Evolutionary conservation across 2,113 vertebrate species (phyloP).

Genomic region (Anhinga anhinga): DNA sequence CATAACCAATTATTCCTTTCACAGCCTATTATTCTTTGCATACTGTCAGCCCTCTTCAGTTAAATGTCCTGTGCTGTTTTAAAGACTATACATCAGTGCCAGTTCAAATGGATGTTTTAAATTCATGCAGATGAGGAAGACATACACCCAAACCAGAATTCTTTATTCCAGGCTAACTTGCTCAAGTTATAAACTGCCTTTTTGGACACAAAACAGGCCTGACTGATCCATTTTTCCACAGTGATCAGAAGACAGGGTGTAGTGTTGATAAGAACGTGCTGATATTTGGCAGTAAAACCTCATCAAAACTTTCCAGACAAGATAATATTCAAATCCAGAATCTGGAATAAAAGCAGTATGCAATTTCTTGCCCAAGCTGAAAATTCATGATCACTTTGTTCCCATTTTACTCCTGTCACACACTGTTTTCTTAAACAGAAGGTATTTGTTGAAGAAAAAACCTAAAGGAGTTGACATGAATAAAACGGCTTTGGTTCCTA

Average conservation of each 20-base stretch:
- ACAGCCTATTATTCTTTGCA: neutral
- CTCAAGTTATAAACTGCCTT: neutral
- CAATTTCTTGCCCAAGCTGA: neutral
- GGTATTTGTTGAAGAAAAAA: neutral
- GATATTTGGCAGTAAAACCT: constrained; percentile 9
- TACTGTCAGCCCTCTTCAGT: neutral
- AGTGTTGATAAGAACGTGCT: neutral
- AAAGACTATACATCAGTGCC: neutral
- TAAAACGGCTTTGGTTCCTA: neutral
- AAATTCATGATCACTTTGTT: neutral
- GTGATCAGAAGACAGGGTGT: neutral
- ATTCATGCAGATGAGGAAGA: constrained; percentile 24
- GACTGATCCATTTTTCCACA: neutral
- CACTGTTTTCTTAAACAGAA: constrained; percentile 6
- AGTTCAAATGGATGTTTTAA: constrained; percentile 1
- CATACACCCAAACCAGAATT: neutral
- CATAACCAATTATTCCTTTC: neutral
- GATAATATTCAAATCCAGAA: constrained; percentile 13
- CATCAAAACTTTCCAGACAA: constrained; percentile 6
- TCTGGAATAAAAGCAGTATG: neutral
- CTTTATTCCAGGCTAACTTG: neutral
- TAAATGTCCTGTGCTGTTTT: constrained; percentile 4
- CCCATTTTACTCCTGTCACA: neutral
- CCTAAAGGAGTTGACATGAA: neutral
- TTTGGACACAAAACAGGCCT: neutral